Evolutionary conservation across 92 coral and sea anemone genomes (phyloP), one percentile per base, ranked within the genome.

Genomic region (Parazoanthus swiftii): DNA sequence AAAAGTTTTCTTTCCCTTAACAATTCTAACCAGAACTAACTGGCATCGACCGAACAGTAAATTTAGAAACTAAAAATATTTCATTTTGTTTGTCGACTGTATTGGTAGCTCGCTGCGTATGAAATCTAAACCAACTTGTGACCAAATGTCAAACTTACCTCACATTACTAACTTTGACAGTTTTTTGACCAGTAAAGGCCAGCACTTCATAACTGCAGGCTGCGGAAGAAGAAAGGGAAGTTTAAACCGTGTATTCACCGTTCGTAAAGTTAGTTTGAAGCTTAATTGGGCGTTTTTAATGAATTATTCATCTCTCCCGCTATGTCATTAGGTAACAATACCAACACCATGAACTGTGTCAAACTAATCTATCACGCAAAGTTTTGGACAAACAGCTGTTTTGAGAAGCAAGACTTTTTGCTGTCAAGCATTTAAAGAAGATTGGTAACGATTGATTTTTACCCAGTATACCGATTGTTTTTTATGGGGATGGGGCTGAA

Each of bases 91-190:
- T 63, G 21, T 63, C 25, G 70, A 63, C 4, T 63, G n/a, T 63
- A 18, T 18, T 63, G 70, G 25, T 18, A 63, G 70, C 25, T 63
- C 70, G n/a, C 25, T 7, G 25, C 5, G 70, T 63, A 20, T 63
- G 6, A 63, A 21, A 29, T 29, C 33, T 29, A 29, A 3, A 21
- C 16, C 26, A 18, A 5, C 68, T 20, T 63, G 68, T 63, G 26
- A 63, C 70, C 68, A 7, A 63, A 63, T 63, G 70, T 23, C 70
- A 73, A 73, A 29, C 77, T 73, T 73, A 73, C 77, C 77, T 73
- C 77, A 33, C 6, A 63, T 63, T 63, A 63, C 70, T 5, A 63
- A 63, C 25, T 63, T 20, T 23, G 70, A 63, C 21, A 63, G 21
- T 63, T 20, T 63, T 63, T n/a, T 63, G 70, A 23, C 5, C 39